Percentiles rank a stretch among this genome's conserved stretches.
Conservation (phyloP, 53 echinoderm and acorn worm species). For the Luidia sarsii region DNA sequence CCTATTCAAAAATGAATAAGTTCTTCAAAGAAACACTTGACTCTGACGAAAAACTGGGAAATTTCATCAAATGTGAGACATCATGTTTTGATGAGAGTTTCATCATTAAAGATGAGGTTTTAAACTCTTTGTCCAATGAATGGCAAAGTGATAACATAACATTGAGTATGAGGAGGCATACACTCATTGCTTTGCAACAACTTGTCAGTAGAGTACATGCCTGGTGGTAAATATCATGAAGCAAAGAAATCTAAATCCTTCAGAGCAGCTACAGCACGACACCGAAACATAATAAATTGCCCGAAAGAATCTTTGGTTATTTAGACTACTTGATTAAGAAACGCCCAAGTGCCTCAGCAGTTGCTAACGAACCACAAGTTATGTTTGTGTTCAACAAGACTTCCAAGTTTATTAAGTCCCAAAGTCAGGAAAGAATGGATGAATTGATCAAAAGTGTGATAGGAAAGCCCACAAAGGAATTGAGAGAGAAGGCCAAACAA, state of each 20-base stretch:
- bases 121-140: background rate
- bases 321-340: constrained; percentile 9
- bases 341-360: constrained; percentile 26
- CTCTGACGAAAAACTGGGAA: too few species aligned
- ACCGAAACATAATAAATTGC: constrained; percentile 24
- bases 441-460: background rate
- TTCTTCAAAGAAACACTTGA: background rate
- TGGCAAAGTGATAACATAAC: constrained; percentile 1
- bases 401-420: background rate
- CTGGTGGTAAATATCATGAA: background rate
- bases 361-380: constrained; percentile 53
- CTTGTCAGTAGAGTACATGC: background rate
- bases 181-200: constrained; percentile 7
- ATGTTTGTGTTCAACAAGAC: constrained; percentile 45
- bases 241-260: background rate
- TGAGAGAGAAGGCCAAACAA: background rate
- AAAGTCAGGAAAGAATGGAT: background rate
- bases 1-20: background rate
- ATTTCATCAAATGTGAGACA: background rate
- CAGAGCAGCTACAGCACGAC: background rate
- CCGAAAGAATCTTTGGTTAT: constrained; percentile 39
- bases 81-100: constrained; percentile 13
- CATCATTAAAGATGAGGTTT: constrained; percentile 15
- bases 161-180: background rate
- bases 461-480: background rate